phyloP scores from a whole-genome alignment of 2,797 vertebrate species.

The Mastacembelus armatus region DNA sequence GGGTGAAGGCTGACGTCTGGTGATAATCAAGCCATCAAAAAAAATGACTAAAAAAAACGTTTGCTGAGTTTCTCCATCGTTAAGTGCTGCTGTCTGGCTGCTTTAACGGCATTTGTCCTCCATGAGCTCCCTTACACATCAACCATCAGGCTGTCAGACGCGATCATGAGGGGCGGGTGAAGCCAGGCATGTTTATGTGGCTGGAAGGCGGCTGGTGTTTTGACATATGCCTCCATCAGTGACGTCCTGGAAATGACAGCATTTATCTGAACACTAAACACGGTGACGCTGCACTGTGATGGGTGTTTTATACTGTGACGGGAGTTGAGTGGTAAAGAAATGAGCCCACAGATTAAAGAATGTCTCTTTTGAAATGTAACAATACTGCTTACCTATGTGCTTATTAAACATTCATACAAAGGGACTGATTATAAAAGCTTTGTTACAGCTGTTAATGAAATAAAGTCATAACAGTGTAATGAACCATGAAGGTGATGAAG shows the following conservation, averaged over 20 bases:
- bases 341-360: too few relatives aligned
- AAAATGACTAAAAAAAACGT: not conserved
- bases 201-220: slow-evolving; percentile 42
- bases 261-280: slow-evolving; percentile 10
- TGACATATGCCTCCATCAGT: slow-evolving; percentile 29
- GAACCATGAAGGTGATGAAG: slow-evolving; percentile 16
- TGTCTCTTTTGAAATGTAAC: too few relatives aligned
- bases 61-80: too few relatives aligned
- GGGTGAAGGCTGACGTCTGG: slow-evolving; percentile 2
- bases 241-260: slow-evolving; percentile 35
- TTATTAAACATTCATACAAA: too few relatives aligned
- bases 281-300: not conserved
- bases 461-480: slow-evolving; percentile 13
- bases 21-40: slow-evolving; percentile 31
- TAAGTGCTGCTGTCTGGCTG: too few relatives aligned
- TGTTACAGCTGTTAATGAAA: slow-evolving; percentile 15
- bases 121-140: slow-evolving; percentile 40
- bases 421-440: not conserved
- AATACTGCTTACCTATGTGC: too few relatives aligned
- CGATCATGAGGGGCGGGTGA: slow-evolving; percentile 18
- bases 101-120: not conserved
- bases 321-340: not conserved
- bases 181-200: slow-evolving; percentile 5
- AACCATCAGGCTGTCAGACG: slow-evolving; percentile 44
- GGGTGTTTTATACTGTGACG: not conserved